Base-by-base conservation (phyloP, 2,888 invertebrate genomes). In the Eilema sororculum region DNA sequence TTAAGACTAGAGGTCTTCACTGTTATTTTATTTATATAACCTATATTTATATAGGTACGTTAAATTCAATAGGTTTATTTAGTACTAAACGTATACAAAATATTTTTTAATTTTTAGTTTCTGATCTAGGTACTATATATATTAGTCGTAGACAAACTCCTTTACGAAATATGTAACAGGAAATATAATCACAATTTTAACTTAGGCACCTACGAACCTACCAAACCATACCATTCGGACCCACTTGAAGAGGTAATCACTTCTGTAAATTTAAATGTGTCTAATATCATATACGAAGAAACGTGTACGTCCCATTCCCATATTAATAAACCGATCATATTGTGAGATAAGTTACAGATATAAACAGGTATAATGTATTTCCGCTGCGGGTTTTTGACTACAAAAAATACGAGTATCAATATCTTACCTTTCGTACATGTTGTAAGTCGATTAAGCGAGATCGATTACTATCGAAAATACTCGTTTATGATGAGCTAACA, bases 361-460 rank as follows among this genome's bases (percentile, higher is more conserved):
- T 67, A 67, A 71, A 75, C 59, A 66, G 52, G 52, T 25, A 66
- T 64, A 72, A 74, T 72, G 71, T 60, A 68, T 74, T 78, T 75
- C 65, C 68, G 72, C 59, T 64, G 67, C 41, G 57, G 41, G 22
- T 28, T 30, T 12, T 24, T 37, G 25, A 22, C 61, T 62, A 68
- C 68, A 64, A 22, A 63, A 69, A 57, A 72, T 66, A 67, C 4
- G 61, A n/a, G n/a, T 72, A 70, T 75, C 63, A 64, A 68, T 73
- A 65, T 73, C 68, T 60, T 72, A 61, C 71, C 59, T 65, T 64
- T 52, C 37, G 37, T 46, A 61, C 30, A 67, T 33, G 61, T n/a
- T n/a, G 52, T 52, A 69, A 69, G 71, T 72, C 63, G 56, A 67
- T 66, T 69, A 62, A 62, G 59, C 56, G 63, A 77, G 69, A 62